phyloP scores from a whole-genome alignment of 1,140 invertebrate genomes.

The Tribolium madens region DNA sequence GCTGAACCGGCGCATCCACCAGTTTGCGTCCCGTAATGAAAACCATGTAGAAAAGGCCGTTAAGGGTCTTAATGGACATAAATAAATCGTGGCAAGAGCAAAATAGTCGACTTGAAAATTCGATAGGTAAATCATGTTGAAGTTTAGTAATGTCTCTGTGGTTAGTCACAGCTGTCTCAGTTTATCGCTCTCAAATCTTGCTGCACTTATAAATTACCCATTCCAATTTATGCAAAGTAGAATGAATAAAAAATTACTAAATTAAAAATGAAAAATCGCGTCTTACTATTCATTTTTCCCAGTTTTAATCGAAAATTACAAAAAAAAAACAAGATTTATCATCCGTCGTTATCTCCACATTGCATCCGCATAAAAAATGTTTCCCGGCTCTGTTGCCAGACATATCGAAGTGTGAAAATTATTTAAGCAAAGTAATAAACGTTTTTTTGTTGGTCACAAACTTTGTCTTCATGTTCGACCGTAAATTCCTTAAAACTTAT shows the following conservation, averaged over 20 bases:
- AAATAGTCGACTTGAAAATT: constrained; percentile 25
- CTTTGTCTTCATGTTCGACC: constrained; percentile 20
- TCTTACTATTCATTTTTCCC: constrained; percentile 16
- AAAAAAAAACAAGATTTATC: constrained; percentile 19
- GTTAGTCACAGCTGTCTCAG: constrained; percentile 30
- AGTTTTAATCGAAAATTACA: constrained; percentile 7
- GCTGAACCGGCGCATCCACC: background rate
- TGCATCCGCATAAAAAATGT: background rate
- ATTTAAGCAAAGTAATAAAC: background rate
- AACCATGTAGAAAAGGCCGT: background rate
- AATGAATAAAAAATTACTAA: constrained; percentile 28
- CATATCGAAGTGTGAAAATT: background rate
- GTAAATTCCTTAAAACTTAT: constrained; percentile 12
- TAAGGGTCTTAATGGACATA: constrained; percentile 13
- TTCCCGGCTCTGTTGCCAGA: background rate
- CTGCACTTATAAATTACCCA: constrained; percentile 27
- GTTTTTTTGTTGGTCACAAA: background rate
- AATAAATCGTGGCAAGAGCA: constrained; percentile 23
- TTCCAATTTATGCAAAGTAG: constrained; percentile 25
- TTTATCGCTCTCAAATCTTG: constrained; percentile 21
- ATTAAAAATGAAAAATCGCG: constrained; percentile 19
- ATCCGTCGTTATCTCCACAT: constrained; percentile 4
- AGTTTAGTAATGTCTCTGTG: constrained; percentile 25
- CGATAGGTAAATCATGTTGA: constrained; percentile 26
- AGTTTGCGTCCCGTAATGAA: background rate